Conservation (phyloP, 2,888 invertebrate species). For the Odontomyia ornata region DNA sequence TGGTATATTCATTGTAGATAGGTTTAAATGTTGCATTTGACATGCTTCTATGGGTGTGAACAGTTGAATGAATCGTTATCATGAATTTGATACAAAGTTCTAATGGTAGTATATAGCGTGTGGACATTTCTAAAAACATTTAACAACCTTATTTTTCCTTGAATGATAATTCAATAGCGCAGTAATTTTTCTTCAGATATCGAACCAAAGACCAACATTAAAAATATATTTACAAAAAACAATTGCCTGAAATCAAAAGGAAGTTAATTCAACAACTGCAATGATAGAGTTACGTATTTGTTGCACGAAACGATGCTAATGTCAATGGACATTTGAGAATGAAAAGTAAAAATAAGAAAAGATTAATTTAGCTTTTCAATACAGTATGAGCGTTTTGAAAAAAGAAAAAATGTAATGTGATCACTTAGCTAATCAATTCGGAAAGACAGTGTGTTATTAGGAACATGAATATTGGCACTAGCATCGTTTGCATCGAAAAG, state of each 20-base stretch:
- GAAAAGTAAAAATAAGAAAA: no score
- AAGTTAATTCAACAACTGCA: constrained; percentile 23
- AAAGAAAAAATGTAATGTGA: no score
- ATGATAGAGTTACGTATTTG: constrained; percentile 11
- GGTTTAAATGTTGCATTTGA: neutral
- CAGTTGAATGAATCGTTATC: neutral
- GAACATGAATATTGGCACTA: neutral
- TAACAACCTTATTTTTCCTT: constrained; percentile 43
- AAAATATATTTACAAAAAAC: constrained; percentile 9
- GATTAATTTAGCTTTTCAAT: no score
- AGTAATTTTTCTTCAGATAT: constrained; percentile 19
- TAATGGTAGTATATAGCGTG: neutral
- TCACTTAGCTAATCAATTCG: no score
- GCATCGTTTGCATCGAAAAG: neutral
- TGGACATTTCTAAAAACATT: constrained; percentile 41
- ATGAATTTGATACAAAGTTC: constrained; percentile 21
- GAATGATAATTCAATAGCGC: constrained; percentile 38
- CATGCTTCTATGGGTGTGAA: neutral
- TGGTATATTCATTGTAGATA: no score
- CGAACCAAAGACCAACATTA: neutral
- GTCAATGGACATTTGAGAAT: neutral
- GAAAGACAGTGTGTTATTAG: no score
- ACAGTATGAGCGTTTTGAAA: no score
- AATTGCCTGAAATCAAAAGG: constrained; percentile 16
- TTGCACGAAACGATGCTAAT: constrained; percentile 9